Evolutionary conservation across 2,888 invertebrate genomes (phyloP).

Genomic region (Drosophila heteroneura): DNA sequence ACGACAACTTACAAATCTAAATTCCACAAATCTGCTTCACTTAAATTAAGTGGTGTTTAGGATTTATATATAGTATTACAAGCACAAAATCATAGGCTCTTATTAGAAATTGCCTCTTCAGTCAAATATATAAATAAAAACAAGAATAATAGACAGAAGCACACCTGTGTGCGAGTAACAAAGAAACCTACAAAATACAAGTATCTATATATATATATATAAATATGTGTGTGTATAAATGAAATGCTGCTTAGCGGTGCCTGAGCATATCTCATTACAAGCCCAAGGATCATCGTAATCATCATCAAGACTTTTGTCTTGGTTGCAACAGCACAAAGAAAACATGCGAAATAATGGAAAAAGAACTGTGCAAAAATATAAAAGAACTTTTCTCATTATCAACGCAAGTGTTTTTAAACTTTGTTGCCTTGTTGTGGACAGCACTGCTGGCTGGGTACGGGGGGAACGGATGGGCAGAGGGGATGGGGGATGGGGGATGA

Average conservation of each 20-base stretch:
- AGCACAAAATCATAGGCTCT: neutral
- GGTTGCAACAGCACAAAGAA: slow-evolving; percentile 40
- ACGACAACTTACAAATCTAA: neutral
- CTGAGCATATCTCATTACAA: slow-evolving; percentile 69
- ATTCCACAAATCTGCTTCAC: neutral
- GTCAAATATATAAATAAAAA: slow-evolving; percentile 1
- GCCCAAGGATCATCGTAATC: slow-evolving; percentile 68
- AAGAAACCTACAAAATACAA: slow-evolving; percentile 38
- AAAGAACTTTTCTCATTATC: slow-evolving; percentile 72
- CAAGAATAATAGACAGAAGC: slow-evolving; percentile 3
- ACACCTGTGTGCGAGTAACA: slow-evolving; percentile 44
- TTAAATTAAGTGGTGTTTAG: slow-evolving; percentile 2
- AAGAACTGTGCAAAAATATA: slow-evolving; percentile 24
- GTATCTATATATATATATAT: neutral
- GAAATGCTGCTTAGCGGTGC: slow-evolving; percentile 61
- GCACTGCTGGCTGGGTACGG: neutral
- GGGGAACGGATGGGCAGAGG: neutral
- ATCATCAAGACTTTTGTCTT: slow-evolving; percentile 59
- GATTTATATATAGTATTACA: slow-evolving; percentile 1
- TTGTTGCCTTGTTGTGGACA: slow-evolving; percentile 24
- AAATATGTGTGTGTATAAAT: slow-evolving; percentile 4
- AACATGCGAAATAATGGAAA: slow-evolving; percentile 51
- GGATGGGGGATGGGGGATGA: neutral
- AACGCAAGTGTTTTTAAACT: slow-evolving; percentile 69
- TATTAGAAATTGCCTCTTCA: slow-evolving; percentile 20